Evolutionary conservation across 2,113 vertebrate species (phyloP).

Genomic region (Meles meles): DNA sequence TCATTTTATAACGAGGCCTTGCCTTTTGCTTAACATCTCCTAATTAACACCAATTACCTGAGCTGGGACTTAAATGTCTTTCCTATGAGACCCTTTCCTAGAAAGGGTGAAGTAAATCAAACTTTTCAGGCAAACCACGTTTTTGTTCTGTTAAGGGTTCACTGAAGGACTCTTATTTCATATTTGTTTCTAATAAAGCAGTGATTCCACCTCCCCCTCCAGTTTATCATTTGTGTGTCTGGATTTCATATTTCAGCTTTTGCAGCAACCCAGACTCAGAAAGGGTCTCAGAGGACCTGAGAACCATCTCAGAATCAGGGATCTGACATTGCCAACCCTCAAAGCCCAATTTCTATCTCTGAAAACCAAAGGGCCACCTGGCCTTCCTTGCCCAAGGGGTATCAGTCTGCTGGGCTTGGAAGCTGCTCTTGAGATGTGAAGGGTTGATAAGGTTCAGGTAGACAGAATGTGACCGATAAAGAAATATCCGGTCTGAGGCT

Average conservation of each 20-base stretch:
- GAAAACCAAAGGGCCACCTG: fast-evolving
- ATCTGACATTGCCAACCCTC: background rate
- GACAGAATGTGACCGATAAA: background rate
- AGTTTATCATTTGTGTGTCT: background rate
- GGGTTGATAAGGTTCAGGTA: background rate
- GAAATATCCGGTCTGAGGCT: background rate
- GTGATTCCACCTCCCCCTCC: fast-evolving
- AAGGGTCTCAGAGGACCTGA: background rate
- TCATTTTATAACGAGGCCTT: background rate
- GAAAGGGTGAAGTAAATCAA: background rate
- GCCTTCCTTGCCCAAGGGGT: background rate
- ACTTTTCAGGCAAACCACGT: background rate
- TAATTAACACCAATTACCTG: background rate
- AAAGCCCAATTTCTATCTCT: background rate
- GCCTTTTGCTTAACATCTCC: background rate
- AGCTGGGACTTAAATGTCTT: background rate
- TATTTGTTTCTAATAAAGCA: background rate
- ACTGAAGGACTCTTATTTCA: background rate
- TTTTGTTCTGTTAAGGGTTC: background rate
- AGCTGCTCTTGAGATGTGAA: background rate
- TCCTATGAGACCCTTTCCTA: background rate
- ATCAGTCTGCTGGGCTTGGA: background rate
- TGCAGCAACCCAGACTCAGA: fast-evolving
- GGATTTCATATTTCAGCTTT: background rate
- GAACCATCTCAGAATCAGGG: background rate